A percentile compares a stretch with the other conserved stretches of the same genome.
These are phyloP conservation scores for Clarias fuscus DNA, from an alignment of 2,797 vertebrate species.

Conservation along the genomic window DNA sequence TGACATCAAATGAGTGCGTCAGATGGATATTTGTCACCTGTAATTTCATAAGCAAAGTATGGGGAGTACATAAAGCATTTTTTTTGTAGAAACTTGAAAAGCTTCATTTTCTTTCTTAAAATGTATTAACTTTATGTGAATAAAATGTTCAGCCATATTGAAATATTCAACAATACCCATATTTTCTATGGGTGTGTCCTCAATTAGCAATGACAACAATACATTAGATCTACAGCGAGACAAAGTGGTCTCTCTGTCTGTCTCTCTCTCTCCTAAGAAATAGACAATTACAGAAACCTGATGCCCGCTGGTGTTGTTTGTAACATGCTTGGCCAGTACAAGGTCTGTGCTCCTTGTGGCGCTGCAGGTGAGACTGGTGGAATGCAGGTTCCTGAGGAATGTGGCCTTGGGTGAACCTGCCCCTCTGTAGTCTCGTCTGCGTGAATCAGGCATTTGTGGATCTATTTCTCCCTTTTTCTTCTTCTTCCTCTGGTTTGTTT, in stretches of 20 bases:
- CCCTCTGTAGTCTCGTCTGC: conserved; percentile 23
- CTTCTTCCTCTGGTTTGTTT: conserved; percentile 39
- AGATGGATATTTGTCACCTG: background rate
- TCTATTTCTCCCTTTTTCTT: conserved; percentile 26
- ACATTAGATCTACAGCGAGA: conserved; percentile 49
- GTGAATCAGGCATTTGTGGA: conserved; percentile 31
- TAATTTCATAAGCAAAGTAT: background rate
- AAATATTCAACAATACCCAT: background rate
- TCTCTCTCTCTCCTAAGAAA: too few species aligned
- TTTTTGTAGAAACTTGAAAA: too few species aligned
- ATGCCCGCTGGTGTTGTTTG: conserved; percentile 32
- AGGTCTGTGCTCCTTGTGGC: background rate
- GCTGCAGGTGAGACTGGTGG: conserved; percentile 17
- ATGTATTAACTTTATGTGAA: background rate
- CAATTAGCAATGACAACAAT: background rate
- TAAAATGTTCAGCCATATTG: background rate
- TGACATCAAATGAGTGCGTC: background rate
- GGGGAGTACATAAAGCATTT: too few species aligned
- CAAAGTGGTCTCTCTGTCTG: conserved; percentile 62
- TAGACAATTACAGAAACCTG: background rate
- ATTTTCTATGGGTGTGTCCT: background rate
- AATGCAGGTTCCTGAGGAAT: background rate
- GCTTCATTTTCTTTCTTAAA: background rate
- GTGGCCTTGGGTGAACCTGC: conserved; percentile 2
- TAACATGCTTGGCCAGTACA: conserved; percentile 6